Conservation (phyloP, 2,113 vertebrate species). For the Callospermophilus lateralis region DNA sequence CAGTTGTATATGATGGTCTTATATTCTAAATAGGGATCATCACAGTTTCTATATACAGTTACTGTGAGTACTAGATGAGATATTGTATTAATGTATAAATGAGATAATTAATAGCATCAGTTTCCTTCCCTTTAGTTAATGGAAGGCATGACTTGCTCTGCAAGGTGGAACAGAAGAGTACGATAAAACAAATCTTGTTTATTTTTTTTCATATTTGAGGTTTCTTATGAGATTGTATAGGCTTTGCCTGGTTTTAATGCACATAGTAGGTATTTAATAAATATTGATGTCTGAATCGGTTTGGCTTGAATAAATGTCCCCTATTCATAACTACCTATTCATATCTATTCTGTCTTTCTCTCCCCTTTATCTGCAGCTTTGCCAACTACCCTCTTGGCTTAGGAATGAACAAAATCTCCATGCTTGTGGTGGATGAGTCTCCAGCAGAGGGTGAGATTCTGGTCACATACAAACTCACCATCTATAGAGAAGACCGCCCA, state of each 20-base stretch:
- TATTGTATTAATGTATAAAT: neutral
- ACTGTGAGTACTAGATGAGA: neutral
- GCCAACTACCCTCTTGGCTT: constrained; percentile 94
- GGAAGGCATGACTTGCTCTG: neutral
- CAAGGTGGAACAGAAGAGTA: neutral
- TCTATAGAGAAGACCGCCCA: constrained; percentile 94
- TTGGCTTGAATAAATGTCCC: constrained; percentile 1
- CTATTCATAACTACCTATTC: neutral
- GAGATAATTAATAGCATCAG: neutral
- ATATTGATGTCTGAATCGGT: neutral
- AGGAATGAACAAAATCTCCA: constrained; percentile 91
- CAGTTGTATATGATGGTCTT: neutral
- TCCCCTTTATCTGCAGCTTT: constrained; percentile 85
- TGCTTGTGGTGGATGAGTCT: constrained; percentile 90
- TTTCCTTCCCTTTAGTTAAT: neutral
- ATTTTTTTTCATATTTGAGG: neutral
- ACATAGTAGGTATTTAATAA: neutral
- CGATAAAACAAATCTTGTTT: neutral
- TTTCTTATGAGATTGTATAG: constrained; percentile 36
- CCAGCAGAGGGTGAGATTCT: constrained; percentile 85
- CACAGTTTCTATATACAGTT: neutral
- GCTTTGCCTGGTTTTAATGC: neutral
- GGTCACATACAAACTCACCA: constrained; percentile 92
- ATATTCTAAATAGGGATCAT: neutral
- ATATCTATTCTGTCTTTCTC: neutral